Base-by-base conservation (phyloP, 2,888 invertebrate genomes). In the Amblyteles armatorius region DNA sequence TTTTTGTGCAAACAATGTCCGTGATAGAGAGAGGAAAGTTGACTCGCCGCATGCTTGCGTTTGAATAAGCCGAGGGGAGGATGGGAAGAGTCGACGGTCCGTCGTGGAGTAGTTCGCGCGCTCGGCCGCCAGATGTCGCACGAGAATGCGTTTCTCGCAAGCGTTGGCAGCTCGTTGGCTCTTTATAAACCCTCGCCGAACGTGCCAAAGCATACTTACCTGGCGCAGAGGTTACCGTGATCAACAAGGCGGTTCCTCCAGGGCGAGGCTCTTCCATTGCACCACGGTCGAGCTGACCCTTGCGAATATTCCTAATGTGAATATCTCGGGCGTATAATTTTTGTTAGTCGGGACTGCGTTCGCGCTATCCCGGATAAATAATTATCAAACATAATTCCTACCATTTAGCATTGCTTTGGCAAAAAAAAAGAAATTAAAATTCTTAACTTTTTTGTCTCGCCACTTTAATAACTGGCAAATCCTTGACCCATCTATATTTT, bases 201-300 rank as follows among this genome's bases (percentile, higher is more conserved):
- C 73, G 50, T 19, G 40, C 65, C 26, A 55, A 81, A 82, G 81
- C 84, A 84, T 82, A 84, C 82, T 84, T 95, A 95, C 95, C 94
- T 95, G 95, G 94, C 94, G 94, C 94, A 94, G 95, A 94, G 94
- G 93, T 90, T 93, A 94, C 94, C 94, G 93, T 94, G 95, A 95
- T 95, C 95, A 94, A 44, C 86, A 92, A 91, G 91, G 92, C 90
- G 91, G 91, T 92, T 92, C 90, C 92, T 92, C 91, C 92, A 92
- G 93, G 93, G 91, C 81, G 94, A 95, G 95, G 94, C 94, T 94
- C 94, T 94, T 94, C 94, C 95, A 95, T 95, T 95, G 95, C 95
- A 95, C 95, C 91, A 90, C 93, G 95, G 94, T 94, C 90, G 93
- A 94, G 95, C 94, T 95, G 95, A 95, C 94, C 94, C 94, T 94